Percentiles rank a stretch among this genome's conserved stretches.
These are phyloP conservation scores for Cheumatopsyche charites DNA, from an alignment of 1,140 invertebrate genomes.

Conservation along the genomic window DNA sequence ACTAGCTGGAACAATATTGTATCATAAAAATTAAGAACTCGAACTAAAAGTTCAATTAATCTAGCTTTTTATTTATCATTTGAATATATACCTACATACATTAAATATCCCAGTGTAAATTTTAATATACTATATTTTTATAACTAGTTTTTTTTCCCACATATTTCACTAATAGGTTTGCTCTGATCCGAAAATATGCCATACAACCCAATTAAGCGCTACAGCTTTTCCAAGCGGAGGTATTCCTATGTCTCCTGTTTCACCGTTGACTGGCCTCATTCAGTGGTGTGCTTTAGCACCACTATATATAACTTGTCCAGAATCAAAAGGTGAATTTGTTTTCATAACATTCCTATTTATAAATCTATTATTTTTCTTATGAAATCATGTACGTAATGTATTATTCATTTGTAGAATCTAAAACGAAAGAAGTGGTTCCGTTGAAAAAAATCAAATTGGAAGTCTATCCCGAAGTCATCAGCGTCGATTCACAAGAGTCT, in stretches of 20 bases:
- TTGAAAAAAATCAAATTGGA: constrained; percentile 58
- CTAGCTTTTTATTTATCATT: constrained; percentile 11
- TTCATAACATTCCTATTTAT: not conserved
- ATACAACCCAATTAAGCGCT: constrained; percentile 72
- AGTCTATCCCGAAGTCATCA: constrained; percentile 52
- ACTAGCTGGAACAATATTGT: no score
- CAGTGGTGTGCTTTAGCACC: constrained; percentile 73
- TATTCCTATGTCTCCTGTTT: constrained; percentile 81
- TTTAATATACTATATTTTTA: not conserved
- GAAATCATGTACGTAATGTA: not conserved
- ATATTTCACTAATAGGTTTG: constrained; percentile 65
- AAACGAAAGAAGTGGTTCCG: constrained; percentile 46
- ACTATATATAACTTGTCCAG: constrained; percentile 57
- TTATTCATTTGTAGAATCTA: constrained; percentile 32
- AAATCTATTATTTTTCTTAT: not conserved
- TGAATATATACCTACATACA: not conserved
- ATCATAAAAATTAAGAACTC: no score
- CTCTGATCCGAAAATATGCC: constrained; percentile 70
- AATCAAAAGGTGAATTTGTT: constrained; percentile 37
- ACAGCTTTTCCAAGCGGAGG: constrained; percentile 73
- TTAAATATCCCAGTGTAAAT: not conserved
- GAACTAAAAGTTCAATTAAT: no score
- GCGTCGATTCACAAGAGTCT: constrained; percentile 38
- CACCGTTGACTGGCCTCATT: constrained; percentile 78
- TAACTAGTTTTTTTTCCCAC: no score